Evolutionary conservation across 2,888 invertebrate species (phyloP), one percentile per base, ranked within the genome.

Genomic region (Tortrix viridana): DNA sequence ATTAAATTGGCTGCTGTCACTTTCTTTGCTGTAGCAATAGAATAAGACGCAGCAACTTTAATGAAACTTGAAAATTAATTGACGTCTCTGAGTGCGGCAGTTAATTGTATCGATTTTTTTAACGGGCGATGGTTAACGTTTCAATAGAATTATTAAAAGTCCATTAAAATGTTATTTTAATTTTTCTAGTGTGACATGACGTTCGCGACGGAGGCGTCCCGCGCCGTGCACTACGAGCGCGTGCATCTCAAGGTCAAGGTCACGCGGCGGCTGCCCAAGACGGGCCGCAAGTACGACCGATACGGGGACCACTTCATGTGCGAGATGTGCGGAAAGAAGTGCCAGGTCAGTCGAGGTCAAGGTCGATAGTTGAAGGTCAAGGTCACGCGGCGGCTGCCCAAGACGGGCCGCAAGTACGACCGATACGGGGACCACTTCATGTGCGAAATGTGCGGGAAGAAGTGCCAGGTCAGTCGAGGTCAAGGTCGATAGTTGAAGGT

Each of bases 291-390:
- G 44, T 54, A 58, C 59, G 64, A 54, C 54, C 59, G 64, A 47
- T 58, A 59, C 37, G 59, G 59, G 5, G 64, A 64, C 54, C 59
- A 64, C 19, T 59, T 64, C 59, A 64, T 64, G 59, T 64, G 64
- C 16, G 64, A 64, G 23, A 59, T 64, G 59, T 64, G 64, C 44
- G 64, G 64, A 1, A 58, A 59, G 16, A 64, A 64, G 59, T 61
- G 55, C 49, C 61, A 61, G 61, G 61, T 61, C 52, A 5, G 5
- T 38, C 12, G 9, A 32, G 38, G 41, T 41, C 16, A 41, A 41
- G 41, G 41, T 16, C n/a, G n/a, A n/a, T n/a, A n/a, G n/a, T n/a
- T n/a, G n/a, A n/a, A 26, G 32, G 59, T 59, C 19, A 58, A 59
- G 41, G 53, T 59, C 43, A 53, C 53, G 0, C 59, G 59, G 38